Conservation (phyloP, 2,888 invertebrate genomes). For the Drosophila paucipuncta region DNA sequence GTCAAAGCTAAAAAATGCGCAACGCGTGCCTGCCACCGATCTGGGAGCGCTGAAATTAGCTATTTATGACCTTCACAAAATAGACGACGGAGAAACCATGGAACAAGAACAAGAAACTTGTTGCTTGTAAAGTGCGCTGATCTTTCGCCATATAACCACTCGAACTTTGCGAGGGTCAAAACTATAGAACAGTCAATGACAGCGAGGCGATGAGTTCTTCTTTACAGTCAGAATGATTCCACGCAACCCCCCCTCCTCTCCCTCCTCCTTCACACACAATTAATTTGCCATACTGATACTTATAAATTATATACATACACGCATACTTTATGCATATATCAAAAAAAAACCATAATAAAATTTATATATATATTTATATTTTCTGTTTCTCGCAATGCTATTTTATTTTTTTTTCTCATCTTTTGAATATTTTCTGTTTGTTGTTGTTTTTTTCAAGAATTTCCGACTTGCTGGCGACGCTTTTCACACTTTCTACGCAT, state of each 20-base stretch:
- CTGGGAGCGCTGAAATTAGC: background rate
- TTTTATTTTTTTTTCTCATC: conserved; percentile 11
- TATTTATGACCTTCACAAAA: conserved; percentile 35
- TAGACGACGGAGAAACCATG: conserved; percentile 22
- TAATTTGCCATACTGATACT: conserved; percentile 65
- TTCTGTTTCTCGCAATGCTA: conserved; percentile 22
- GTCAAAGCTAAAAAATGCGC: conserved; percentile 69
- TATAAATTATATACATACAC: conserved; percentile 69
- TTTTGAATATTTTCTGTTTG: conserved; percentile 33
- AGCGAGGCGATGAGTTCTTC: conserved; percentile 38
- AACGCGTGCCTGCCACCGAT: conserved; percentile 43
- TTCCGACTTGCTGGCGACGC: conserved; percentile 63
- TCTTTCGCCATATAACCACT: conserved; percentile 64
- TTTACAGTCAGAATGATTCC: conserved; percentile 1
- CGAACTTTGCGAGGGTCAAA: conserved; percentile 79
- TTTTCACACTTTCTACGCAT: conserved; percentile 66
- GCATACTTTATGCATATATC: conserved; percentile 1
- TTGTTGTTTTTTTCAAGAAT: conserved; percentile 57
- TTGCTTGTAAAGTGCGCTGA: conserved; percentile 72
- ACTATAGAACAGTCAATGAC: conserved; percentile 77
- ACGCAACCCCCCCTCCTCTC: background rate
- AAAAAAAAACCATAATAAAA: conserved; percentile 38
- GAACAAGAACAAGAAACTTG: conserved; percentile 21
- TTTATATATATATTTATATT: conserved; percentile 37
- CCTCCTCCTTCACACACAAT: conserved; percentile 39